Evolutionary conservation across 2,888 invertebrate species (phyloP).

Genomic region (Hanleya hanleyi): DNA sequence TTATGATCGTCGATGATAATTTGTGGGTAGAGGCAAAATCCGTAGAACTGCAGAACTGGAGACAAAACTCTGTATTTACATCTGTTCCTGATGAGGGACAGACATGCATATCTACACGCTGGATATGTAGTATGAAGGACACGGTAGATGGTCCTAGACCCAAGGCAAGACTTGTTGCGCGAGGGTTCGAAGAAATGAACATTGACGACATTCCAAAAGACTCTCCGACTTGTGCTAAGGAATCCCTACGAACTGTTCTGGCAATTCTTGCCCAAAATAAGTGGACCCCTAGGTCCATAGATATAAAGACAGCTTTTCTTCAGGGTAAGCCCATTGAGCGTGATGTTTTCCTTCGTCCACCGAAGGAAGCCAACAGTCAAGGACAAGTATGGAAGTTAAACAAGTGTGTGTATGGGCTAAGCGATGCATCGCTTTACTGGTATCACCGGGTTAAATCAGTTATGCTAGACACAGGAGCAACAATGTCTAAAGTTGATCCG

Average conservation of each 20-base stretch:
- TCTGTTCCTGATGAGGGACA: background rate
- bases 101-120: background rate
- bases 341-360: conserved; percentile 14
- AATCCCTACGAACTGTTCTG: conserved; percentile 8
- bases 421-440: conserved; percentile 17
- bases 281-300: conserved; percentile 19
- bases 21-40: background rate
- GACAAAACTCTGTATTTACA: background rate
- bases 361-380: background rate
- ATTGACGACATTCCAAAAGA: conserved; percentile 8
- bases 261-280: background rate
- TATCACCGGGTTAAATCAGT: conserved; percentile 30
- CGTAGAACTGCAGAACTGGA: background rate
- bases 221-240: conserved; percentile 12
- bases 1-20: too few relatives aligned
- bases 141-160: background rate
- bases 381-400: conserved; percentile 18
- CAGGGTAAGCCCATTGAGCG: conserved; percentile 16
- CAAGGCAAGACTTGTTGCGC: conserved; percentile 25
- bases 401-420: conserved; percentile 24
- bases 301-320: conserved; percentile 20
- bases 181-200: conserved; percentile 23
- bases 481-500: conserved; percentile 31
- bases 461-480: conserved; percentile 13
- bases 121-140: background rate